A percentile compares a stretch with the other conserved stretches of the same genome.
phyloP scores from a whole-genome alignment of 2,113 vertebrate species.

The Arenaria interpres region DNA sequence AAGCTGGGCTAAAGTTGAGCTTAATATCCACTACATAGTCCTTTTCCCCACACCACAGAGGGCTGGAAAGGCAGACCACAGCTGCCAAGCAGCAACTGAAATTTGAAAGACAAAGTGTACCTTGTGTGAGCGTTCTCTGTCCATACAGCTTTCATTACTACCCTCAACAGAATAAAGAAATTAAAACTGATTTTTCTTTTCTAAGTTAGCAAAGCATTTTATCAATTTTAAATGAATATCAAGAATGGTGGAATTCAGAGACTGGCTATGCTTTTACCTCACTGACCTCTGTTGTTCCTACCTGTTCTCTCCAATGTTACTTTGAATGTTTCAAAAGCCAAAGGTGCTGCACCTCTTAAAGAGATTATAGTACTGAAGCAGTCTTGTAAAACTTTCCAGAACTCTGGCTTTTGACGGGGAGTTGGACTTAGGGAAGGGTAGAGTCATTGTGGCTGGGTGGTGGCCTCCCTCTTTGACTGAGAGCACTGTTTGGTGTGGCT shows the following conservation, averaged over 20 bases:
- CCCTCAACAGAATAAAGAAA: not conserved
- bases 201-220: not conserved
- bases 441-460: not conserved
- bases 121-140: not conserved
- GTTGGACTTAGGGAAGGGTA: not conserved
- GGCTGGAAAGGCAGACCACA: not conserved
- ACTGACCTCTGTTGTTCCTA: not conserved
- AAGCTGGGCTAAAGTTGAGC: not conserved
- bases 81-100: not conserved
- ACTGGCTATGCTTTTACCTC: not conserved
- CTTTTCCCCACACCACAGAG: not conserved
- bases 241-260: not conserved
- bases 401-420: not conserved
- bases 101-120: not conserved
- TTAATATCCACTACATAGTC: not conserved
- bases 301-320: not conserved
- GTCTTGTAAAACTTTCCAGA: not conserved
- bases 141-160: not conserved
- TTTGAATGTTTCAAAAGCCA: not conserved
- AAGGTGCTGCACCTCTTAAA: not conserved
- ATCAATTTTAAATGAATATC: not conserved
- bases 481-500: not conserved
- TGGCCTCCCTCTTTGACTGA: not conserved
- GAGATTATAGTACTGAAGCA: not conserved
- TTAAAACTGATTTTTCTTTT: not conserved